Conservation (phyloP, 2,113 vertebrate species). For the Otolemur garnettii region DNA sequence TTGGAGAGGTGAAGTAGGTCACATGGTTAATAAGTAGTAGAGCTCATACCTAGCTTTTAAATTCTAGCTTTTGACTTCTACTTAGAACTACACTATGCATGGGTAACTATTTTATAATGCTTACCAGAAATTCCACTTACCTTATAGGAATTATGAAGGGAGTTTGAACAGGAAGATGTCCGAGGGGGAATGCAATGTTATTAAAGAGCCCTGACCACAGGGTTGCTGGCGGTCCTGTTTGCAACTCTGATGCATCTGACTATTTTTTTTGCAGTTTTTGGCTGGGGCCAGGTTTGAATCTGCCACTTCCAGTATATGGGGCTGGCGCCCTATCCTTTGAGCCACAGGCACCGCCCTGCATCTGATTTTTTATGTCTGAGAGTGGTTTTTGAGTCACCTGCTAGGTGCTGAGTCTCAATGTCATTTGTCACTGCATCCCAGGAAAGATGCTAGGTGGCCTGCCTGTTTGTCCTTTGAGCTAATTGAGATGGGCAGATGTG, state of each 20-base stretch:
- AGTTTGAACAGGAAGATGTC: not conserved
- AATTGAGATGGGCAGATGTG: not conserved
- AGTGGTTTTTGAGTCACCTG: not conserved
- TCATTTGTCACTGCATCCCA: not conserved
- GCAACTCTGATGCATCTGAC: not conserved
- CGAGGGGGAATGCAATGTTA: not conserved
- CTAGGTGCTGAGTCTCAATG: not conserved
- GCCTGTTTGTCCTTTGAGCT: conserved; percentile 31
- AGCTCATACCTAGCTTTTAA: not conserved
- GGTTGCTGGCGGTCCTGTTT: not conserved
- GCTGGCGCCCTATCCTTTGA: no score
- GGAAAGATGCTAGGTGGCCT: not conserved
- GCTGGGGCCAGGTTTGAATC: no score
- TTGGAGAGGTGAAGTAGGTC: not conserved
- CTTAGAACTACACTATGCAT: not conserved
- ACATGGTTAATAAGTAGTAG: not conserved
- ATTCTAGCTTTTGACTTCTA: not conserved
- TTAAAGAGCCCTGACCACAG: not conserved
- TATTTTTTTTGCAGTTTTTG: not conserved
- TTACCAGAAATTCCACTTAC: not conserved
- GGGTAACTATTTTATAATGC: not conserved
- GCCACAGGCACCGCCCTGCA: no score
- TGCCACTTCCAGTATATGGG: no score
- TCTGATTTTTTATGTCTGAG: not conserved
- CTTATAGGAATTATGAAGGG: not conserved